Evolutionary conservation across 2,113 vertebrate species (phyloP).

Genomic region (Diadophis punctatus): DNA sequence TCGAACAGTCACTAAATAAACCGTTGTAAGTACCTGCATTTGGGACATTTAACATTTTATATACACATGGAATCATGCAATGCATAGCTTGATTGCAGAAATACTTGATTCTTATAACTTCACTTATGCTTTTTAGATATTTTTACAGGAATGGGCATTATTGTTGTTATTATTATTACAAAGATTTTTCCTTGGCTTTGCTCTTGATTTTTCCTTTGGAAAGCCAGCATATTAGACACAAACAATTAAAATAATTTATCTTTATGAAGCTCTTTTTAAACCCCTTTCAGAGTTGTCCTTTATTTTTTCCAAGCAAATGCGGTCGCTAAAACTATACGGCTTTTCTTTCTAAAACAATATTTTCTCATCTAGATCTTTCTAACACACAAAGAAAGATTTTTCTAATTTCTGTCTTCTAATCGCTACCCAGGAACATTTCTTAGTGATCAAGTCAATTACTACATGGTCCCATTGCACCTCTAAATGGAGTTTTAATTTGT

Average conservation of each 20-base stretch:
- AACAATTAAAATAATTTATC: neutral
- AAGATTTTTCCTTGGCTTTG: neutral
- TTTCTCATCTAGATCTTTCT: constrained; percentile 44
- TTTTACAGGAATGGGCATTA: neutral
- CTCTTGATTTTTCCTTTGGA: neutral
- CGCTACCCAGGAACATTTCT: constrained; percentile 49
- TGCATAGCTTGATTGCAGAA: neutral
- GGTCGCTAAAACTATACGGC: neutral
- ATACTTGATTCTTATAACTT: neutral
- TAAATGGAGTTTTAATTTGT: constrained; percentile 71
- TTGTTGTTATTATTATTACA: neutral
- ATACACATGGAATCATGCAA: neutral
- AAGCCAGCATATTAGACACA: neutral
- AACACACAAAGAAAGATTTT: constrained; percentile 5
- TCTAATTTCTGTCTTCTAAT: constrained; percentile 25
- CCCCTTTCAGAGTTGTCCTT: neutral
- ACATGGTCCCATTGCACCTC: constrained; percentile 53
- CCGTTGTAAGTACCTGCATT: neutral
- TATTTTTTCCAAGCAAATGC: neutral
- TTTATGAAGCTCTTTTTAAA: neutral
- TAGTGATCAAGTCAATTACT: constrained; percentile 65
- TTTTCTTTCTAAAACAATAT: constrained; percentile 44
- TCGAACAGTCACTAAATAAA: neutral
- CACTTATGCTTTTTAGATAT: neutral
- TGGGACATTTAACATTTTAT: neutral